Conservation (phyloP, 2,797 vertebrate species). For the Geotria australis region DNA sequence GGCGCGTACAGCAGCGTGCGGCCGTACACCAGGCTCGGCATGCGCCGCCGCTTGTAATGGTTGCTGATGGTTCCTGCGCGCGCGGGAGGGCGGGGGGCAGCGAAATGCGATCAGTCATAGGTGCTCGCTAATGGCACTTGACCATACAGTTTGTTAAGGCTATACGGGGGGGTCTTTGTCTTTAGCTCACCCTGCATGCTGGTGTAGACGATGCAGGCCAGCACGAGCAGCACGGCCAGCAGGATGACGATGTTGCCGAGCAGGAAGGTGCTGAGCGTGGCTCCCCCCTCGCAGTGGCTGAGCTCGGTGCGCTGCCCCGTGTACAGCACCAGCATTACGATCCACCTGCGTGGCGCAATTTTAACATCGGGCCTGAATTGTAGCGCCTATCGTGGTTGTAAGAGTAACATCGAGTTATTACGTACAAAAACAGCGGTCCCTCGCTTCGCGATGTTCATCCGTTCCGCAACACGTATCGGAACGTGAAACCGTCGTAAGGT, state of each 20-base stretch:
- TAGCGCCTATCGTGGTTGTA: background rate
- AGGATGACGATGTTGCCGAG: conserved; percentile 42
- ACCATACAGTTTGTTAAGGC: no score
- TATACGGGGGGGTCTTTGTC: no score
- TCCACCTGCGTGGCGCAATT: conserved; percentile 26
- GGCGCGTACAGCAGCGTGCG: conserved; percentile 52
- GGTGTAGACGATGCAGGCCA: conserved; percentile 39
- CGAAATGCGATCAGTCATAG: no score
- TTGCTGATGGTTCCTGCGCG: conserved; percentile 68
- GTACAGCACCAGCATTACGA: conserved; percentile 40
- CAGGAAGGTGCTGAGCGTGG: conserved; percentile 38
- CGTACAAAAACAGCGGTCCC: no score
- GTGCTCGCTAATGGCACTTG: no score
- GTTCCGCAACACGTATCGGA: no score
- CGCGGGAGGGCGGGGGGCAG: no score
- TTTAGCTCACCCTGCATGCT: conserved; percentile 48
- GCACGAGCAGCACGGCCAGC: conserved; percentile 26
- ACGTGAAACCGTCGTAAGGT: no score
- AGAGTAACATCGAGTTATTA: no score
- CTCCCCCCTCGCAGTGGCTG: conserved; percentile 22
- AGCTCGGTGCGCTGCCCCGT: conserved; percentile 27
- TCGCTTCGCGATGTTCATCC: no score
- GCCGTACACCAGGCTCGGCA: conserved; percentile 48
- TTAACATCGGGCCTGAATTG: background rate
- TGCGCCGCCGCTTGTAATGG: conserved; percentile 48